A percentile compares a stretch with the other conserved stretches of the same genome.
These are phyloP conservation scores for Neotragus pygmaeus DNA, from an alignment of 2,113 vertebrate genomes.

Conservation along the genomic window DNA sequence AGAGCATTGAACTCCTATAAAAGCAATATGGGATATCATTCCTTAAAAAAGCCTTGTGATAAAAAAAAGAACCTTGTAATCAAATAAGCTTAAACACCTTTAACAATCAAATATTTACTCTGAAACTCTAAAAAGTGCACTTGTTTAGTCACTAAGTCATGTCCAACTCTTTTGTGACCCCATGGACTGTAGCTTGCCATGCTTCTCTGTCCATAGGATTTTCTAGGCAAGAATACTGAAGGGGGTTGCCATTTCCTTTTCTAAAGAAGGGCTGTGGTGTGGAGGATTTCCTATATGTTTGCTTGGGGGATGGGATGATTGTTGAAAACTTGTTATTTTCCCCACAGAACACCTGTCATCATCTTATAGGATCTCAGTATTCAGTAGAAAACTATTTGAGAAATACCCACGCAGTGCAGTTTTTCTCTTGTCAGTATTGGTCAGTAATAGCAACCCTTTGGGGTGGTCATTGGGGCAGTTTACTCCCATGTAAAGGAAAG, in stretches of 20 bases:
- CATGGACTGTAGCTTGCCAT: not conserved
- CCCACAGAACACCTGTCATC: not conserved
- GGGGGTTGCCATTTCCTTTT: not conserved
- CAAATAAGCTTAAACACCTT: not conserved
- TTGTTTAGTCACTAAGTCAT: rapidly evolving
- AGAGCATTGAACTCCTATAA: not conserved
- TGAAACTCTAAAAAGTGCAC: not conserved
- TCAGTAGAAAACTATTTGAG: not conserved
- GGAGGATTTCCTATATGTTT: not conserved
- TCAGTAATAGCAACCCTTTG: not conserved
- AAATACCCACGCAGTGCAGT: not conserved
- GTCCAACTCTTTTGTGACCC: not conserved
- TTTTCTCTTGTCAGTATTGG: not conserved
- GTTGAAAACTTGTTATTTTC: not conserved
- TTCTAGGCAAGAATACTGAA: not conserved
- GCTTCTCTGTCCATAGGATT: not conserved
- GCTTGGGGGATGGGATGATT: no score
- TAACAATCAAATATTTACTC: not conserved
- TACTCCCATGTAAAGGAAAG: not conserved
- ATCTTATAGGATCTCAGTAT: not conserved
- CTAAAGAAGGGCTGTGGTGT: not conserved
- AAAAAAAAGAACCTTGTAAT: not conserved
- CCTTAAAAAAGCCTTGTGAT: not conserved
- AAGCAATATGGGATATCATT: not conserved
- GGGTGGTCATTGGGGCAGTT: not conserved